phyloP scores from a whole-genome alignment of 53 echinoderm and acorn worm genomes.

The Mesocentrotus franciscanus region DNA sequence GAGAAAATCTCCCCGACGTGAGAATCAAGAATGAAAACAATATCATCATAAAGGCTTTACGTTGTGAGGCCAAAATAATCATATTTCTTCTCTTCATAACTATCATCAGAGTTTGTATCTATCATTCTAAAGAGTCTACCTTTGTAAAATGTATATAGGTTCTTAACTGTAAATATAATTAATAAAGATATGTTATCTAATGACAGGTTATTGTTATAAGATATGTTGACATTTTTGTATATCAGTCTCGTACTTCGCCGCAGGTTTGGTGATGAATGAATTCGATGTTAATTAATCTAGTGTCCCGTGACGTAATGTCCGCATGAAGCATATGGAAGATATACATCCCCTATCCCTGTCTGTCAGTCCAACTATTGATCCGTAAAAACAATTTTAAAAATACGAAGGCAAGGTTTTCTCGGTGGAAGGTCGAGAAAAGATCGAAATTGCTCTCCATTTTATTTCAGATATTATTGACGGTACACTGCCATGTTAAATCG shows the following conservation, averaged over 20 bases:
- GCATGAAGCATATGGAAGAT: neutral
- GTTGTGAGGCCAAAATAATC: neutral
- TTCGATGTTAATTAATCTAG: conserved; percentile 26
- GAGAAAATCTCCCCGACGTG: conserved; percentile 79
- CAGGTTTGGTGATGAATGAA: neutral
- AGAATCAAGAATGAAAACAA: neutral
- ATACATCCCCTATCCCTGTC: neutral
- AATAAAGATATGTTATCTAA: neutral
- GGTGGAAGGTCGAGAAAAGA: neutral
- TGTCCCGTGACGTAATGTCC: neutral
- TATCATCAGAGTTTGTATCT: conserved; percentile 23
- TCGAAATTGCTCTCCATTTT: neutral
- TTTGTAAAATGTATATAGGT: conserved; percentile 38
- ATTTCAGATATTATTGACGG: neutral
- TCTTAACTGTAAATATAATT: conserved; percentile 14
- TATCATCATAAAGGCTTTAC: neutral
- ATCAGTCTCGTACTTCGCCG: neutral
- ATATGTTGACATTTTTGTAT: neutral
- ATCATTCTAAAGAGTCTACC: conserved; percentile 30
- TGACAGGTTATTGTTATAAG: conserved; percentile 13
- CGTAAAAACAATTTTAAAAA: neutral
- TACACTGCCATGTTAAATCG: neutral
- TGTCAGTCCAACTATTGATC: neutral
- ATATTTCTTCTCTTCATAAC: neutral
- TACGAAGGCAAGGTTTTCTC: neutral